A percentile compares a stretch with the other conserved stretches of the same genome.
Evolutionary conservation across 2,888 invertebrate genomes (phyloP).

Genomic region (Desoria tigrina): DNA sequence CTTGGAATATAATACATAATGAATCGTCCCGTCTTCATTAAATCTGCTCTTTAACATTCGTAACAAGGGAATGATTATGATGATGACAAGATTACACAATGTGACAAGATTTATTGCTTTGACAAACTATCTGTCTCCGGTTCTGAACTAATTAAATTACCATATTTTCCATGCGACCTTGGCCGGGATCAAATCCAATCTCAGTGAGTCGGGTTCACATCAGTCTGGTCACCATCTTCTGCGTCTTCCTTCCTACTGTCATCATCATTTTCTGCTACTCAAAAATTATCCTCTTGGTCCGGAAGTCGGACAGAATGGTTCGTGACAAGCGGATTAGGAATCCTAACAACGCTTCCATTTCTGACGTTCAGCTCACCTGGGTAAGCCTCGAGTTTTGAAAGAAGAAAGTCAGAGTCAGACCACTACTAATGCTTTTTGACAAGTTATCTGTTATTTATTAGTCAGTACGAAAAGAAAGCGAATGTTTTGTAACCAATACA

Average conservation of each 20-base stretch:
- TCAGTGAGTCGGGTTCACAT: slow-evolving; percentile 47
- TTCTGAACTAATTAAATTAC: too few relatives aligned
- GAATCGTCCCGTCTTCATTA: neutral
- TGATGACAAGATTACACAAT: neutral
- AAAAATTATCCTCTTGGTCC: slow-evolving; percentile 43
- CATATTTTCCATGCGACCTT: neutral
- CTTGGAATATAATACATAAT: neutral
- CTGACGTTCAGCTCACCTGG: slow-evolving; percentile 30
- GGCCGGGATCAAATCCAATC: too few relatives aligned
- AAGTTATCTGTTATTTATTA: too few relatives aligned
- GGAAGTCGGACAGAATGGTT: slow-evolving; percentile 32
- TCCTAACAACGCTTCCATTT: slow-evolving; percentile 20
- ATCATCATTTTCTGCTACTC: slow-evolving; percentile 45
- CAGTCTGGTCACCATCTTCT: slow-evolving; percentile 34
- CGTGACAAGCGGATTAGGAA: slow-evolving; percentile 23
- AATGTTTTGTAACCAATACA: too few relatives aligned
- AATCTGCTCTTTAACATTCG: neutral
- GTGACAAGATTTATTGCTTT: neutral
- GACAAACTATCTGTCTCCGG: too few relatives aligned
- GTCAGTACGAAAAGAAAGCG: too few relatives aligned
- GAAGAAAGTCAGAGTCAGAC: too few relatives aligned
- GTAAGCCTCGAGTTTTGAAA: too few relatives aligned
- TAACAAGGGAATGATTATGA: too few relatives aligned
- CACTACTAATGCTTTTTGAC: too few relatives aligned
- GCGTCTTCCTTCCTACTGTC: slow-evolving; percentile 40